phyloP scores from a whole-genome alignment of 92 coral and sea anemone genomes.

The Blastomussa wellsi region DNA sequence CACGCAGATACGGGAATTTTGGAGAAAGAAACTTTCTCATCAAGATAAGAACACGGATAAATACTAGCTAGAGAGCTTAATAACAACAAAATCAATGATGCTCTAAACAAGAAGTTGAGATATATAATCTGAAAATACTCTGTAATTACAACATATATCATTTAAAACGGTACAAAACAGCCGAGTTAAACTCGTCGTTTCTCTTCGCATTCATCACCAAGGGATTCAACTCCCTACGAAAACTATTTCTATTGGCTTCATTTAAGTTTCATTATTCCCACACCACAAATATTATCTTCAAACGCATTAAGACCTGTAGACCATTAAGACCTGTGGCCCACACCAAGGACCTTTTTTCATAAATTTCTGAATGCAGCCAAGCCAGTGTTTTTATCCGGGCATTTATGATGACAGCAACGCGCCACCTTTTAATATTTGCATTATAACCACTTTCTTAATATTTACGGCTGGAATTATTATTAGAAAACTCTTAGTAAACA shows the following conservation, averaged over 20 bases:
- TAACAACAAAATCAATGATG: neutral
- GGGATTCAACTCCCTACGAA: conserved; percentile 7
- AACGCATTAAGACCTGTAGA: neutral
- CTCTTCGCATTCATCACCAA: neutral
- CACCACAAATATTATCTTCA: neutral
- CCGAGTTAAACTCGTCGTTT: neutral
- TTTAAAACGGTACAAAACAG: neutral
- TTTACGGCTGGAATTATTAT: neutral
- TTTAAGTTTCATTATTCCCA: neutral
- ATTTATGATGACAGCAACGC: neutral
- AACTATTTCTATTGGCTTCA: conserved; percentile 21
- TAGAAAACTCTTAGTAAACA: neutral
- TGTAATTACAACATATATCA: neutral
- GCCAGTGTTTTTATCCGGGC: neutral
- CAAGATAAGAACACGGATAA: neutral
- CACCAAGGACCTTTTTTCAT: neutral
- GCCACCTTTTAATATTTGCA: neutral
- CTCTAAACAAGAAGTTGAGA: neutral
- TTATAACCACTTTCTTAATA: neutral
- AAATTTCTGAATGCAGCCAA: neutral
- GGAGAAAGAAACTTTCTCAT: neutral
- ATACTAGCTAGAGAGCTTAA: neutral
- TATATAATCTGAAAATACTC: neutral
- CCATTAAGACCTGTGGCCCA: neutral
- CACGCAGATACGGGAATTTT: neutral